phyloP scores from a whole-genome alignment of 2,113 vertebrate genomes.

The Girardinichthys multiradiatus region DNA sequence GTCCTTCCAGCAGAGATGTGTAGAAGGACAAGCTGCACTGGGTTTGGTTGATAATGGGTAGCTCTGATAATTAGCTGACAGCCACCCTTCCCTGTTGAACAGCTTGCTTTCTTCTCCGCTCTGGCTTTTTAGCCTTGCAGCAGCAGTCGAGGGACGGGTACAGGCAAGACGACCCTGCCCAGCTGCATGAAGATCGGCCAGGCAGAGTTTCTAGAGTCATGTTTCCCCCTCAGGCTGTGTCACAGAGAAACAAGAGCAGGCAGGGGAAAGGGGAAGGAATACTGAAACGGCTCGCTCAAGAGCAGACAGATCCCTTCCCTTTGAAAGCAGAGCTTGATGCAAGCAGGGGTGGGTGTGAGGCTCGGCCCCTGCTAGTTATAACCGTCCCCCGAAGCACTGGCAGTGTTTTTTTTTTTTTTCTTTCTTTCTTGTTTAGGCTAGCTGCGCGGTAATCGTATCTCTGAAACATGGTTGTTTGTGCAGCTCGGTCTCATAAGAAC shows the following conservation, averaged over 20 bases:
- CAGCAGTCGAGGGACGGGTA: slow-evolving; percentile 5
- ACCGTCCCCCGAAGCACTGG: slow-evolving; percentile 26
- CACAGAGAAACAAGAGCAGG: slow-evolving; percentile 61
- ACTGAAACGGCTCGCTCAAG: slow-evolving; percentile 39
- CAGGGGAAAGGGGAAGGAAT: slow-evolving; percentile 27
- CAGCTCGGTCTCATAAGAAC: not conserved
- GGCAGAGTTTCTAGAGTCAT: slow-evolving; percentile 59
- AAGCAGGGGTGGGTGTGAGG: slow-evolving; percentile 40
- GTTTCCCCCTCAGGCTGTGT: slow-evolving; percentile 67
- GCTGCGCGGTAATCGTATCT: slow-evolving; percentile 1
- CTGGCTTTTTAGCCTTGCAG: slow-evolving; percentile 2
- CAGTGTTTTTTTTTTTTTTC: slow-evolving; percentile 14
- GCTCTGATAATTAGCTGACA: slow-evolving; percentile 5
- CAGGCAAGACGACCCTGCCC: slow-evolving; percentile 27
- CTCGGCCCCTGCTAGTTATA: slow-evolving; percentile 26
- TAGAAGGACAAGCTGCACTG: no score
- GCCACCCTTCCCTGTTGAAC: not conserved
- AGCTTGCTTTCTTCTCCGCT: slow-evolving; percentile 8
- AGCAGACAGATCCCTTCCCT: slow-evolving; percentile 29
- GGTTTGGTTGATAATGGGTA: no score
- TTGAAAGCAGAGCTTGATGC: slow-evolving; percentile 45
- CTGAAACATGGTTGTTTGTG: slow-evolving; percentile 11
- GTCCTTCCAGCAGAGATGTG: no score
- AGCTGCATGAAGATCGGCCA: slow-evolving; percentile 38
- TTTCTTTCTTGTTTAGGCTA: slow-evolving; percentile 24